Evolutionary conservation across 2,797 vertebrate genomes (phyloP), one percentile per base, ranked within the genome.

Genomic region (Onychomys torridus): DNA sequence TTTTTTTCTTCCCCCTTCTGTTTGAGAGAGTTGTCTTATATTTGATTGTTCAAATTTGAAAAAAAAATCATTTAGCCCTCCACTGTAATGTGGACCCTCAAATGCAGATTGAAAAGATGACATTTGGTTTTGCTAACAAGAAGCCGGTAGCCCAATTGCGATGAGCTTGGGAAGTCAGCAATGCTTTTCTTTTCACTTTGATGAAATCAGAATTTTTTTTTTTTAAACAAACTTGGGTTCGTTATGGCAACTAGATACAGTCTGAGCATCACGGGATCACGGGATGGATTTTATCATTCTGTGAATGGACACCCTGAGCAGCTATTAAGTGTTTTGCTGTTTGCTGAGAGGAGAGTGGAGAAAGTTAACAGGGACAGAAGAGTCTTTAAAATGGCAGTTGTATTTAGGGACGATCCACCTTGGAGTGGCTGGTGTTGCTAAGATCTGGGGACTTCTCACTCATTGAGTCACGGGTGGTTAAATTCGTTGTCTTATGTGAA

Each of bases 401-500:
- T 97, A 87, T 96, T 98, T 98, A 97, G 97, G 98, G 98, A 97
- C 55, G 87, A 93, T 96, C 96, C 95, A 98, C 97, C 98, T 98
- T 91, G 79, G 97, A 98, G 97, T 93, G 97, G 97, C 95, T 94
- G 86, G 96, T 95, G 97, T 97, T 84, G 88, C 97, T 92, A 95
- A 91, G 93, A 96, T 93, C 97, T 19, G 84, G 96, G 98, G 97
- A 93, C 97, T 98, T 98, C 98, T 98, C 97, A 93, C 98, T 98
- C 98, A 67, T 95, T 90, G 96, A 16, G 94, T 98, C 98, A 97
- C 98, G 98, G 98, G 98, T 98, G 98, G 98, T 98, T 99, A 98
- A 98, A 98, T 98, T 98, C 98, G 98, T 99, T 98, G 98, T 98
- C 98, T 98, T 99, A 98, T 89, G 98, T 98, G 98, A 98, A 98